Conservation (phyloP, 2,888 invertebrate species). For the Tuta absoluta region DNA sequence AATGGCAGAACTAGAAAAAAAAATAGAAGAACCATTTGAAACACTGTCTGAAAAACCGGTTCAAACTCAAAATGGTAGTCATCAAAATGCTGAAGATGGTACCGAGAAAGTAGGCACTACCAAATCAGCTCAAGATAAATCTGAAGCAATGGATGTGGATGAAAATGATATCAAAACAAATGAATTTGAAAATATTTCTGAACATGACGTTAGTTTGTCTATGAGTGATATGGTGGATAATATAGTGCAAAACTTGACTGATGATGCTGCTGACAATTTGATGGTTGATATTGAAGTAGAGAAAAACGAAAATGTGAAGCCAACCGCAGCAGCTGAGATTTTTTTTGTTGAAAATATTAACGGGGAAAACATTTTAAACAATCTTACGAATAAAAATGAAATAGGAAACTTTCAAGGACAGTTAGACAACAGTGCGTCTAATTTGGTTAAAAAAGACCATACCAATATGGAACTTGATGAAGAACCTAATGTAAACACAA, state of each 20-base stretch:
- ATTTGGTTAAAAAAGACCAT: background rate
- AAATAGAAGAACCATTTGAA: background rate
- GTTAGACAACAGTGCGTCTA: background rate
- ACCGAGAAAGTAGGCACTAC: background rate
- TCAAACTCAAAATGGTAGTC: constrained; percentile 2
- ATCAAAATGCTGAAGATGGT: constrained; percentile 15
- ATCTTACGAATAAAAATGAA: background rate
- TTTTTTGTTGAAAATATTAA: background rate
- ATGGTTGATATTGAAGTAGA: background rate
- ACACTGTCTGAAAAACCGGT: background rate
- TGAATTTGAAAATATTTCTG: background rate
- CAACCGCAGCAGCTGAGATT: background rate
- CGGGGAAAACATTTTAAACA: background rate
- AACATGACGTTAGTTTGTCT: constrained; percentile 11
- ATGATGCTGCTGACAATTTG: background rate
- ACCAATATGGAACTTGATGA: background rate
- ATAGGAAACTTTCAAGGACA: background rate
- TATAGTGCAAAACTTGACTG: constrained; percentile 12
- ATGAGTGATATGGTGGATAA: constrained; percentile 8
- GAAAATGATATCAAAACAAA: background rate
- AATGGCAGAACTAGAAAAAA: background rate
- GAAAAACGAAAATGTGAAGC: background rate
- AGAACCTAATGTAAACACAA: background rate
- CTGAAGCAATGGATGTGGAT: constrained; percentile 17
- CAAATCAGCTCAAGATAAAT: constrained; percentile 1